These are phyloP conservation scores for Dermochelys coriacea DNA, from an alignment of 2,797 vertebrate genomes.

Conservation along the genomic window DNA sequence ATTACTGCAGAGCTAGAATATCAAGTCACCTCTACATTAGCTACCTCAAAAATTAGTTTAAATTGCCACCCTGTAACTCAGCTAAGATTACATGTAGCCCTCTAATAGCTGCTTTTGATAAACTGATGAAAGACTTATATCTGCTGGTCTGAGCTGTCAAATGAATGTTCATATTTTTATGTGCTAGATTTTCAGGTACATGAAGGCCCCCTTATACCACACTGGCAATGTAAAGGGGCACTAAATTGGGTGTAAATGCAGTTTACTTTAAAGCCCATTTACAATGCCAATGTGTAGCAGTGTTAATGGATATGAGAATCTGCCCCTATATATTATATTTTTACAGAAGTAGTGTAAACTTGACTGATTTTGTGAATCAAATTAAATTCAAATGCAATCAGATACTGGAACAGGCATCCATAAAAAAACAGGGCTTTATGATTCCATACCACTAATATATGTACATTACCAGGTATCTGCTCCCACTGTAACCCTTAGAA, in stretches of 20 bases:
- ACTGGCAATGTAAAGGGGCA: not conserved
- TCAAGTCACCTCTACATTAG: not conserved
- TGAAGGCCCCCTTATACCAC: slow-evolving; percentile 1
- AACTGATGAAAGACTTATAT: slow-evolving; percentile 34
- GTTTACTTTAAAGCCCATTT: not conserved
- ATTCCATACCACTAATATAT: slow-evolving; percentile 42
- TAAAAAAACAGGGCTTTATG: slow-evolving; percentile 30
- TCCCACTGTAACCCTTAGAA: slow-evolving; percentile 45
- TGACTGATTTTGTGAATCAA: slow-evolving; percentile 46
- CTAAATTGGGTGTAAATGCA: not conserved
- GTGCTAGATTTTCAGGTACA: not conserved
- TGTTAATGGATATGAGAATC: not conserved
- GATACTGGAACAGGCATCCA: slow-evolving; percentile 13
- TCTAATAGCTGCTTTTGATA: not conserved
- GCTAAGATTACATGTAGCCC: not conserved
- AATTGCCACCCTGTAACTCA: not conserved
- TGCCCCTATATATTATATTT: not conserved
- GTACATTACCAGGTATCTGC: slow-evolving; percentile 30
- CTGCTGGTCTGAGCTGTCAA: slow-evolving; percentile 26
- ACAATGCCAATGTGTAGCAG: not conserved
- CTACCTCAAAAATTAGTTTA: not conserved
- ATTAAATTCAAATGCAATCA: slow-evolving; percentile 57
- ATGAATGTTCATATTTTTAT: slow-evolving; percentile 19
- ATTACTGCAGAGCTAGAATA: not conserved
- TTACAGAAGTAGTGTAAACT: not conserved